phyloP scores from a whole-genome alignment of 64 coral and sea anemone species.

The Porites australiensis region DNA sequence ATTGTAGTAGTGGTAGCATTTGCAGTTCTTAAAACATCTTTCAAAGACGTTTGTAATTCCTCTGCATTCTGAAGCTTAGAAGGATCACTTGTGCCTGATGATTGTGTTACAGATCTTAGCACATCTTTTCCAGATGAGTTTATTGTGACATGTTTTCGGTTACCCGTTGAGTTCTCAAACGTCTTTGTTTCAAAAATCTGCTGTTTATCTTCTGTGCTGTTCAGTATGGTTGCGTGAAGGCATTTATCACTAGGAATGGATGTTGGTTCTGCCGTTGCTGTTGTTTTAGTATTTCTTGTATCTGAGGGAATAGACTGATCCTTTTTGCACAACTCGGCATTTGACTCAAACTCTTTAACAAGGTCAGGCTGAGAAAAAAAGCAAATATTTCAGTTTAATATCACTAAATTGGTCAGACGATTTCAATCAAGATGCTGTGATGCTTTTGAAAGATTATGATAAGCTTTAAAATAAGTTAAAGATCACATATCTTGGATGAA shows the following conservation, averaged over 20 bases:
- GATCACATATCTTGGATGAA: no score
- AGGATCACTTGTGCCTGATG: background rate
- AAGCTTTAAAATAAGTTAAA: no score
- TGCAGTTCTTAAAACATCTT: constrained; percentile 1
- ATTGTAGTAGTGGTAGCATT: background rate
- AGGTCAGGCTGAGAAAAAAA: constrained; percentile 56
- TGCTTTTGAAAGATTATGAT: no score
- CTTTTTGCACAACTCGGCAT: background rate
- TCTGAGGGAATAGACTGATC: background rate
- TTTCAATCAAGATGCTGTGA: no score
- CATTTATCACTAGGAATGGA: background rate
- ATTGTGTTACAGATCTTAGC: background rate
- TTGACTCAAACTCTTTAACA: constrained; percentile 37
- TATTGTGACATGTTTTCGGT: background rate
- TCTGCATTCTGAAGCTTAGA: background rate
- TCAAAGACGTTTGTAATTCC: constrained; percentile 29
- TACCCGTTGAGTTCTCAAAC: background rate
- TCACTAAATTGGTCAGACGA: no score
- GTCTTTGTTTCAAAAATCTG: background rate
- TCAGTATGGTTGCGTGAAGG: background rate
- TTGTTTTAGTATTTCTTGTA: background rate
- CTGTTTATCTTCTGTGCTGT: background rate
- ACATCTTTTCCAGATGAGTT: background rate
- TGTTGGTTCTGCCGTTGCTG: background rate
- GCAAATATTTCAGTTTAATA: no score